phyloP scores from a whole-genome alignment of 2,888 invertebrate species.

The Arenicola marina region DNA sequence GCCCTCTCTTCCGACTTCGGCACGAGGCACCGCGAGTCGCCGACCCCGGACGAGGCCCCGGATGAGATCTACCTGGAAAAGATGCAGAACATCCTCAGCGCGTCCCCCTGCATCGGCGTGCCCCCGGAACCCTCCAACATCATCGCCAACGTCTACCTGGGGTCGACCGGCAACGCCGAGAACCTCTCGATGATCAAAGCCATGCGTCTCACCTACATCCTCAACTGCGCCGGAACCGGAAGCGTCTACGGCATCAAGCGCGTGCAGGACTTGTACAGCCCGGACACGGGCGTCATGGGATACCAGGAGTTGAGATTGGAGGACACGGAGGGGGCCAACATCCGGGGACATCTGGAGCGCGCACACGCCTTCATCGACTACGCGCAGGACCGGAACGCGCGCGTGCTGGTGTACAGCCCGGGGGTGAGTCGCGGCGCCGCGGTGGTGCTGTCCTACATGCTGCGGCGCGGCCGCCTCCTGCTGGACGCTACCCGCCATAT shows the following conservation, averaged over 20 bases:
- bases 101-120: constrained; percentile 23
- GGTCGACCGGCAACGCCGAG: constrained; percentile 27
- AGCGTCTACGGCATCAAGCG: constrained; percentile 10
- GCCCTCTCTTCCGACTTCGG: not conserved
- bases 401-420: constrained; percentile 24
- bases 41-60: not conserved
- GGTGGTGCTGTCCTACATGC: constrained; percentile 25
- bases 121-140: constrained; percentile 24
- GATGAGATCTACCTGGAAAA: constrained; percentile 24
- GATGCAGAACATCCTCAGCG: constrained; percentile 22
- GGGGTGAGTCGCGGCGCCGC: constrained; percentile 28
- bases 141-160: constrained; percentile 19
- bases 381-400: constrained; percentile 10
- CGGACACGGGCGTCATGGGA: constrained; percentile 15
- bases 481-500: constrained; percentile 17
- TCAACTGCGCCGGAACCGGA: constrained; percentile 24
- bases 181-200: constrained; percentile 17
- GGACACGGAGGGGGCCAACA: constrained; percentile 17
- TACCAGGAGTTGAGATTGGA: constrained; percentile 26
- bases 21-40: not conserved
- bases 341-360: constrained; percentile 6
- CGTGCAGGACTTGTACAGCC: constrained; percentile 11
- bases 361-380: constrained; percentile 24
- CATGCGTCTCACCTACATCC: constrained; percentile 17
- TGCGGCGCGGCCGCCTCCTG: constrained; percentile 18